Evolutionary conservation across 2,888 invertebrate genomes (phyloP).

Genomic region (Vannuccia rotundouncinata): DNA sequence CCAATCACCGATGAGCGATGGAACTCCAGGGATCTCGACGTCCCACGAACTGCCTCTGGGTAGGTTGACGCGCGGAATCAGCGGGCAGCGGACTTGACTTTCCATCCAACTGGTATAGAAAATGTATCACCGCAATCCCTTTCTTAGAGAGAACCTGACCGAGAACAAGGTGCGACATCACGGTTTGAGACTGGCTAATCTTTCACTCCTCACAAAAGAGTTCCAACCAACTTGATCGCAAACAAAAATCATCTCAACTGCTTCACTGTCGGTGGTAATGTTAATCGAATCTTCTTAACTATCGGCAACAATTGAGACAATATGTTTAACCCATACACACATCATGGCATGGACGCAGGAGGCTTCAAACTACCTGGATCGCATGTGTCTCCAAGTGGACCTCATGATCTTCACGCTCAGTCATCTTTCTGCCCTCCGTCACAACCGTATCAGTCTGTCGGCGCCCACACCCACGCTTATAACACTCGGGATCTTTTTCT

Average conservation of each 20-base stretch:
- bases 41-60: slow-evolving; percentile 9
- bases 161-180: background rate
- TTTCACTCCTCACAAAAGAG: background rate
- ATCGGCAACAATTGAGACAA: background rate
- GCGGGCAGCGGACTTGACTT: slow-evolving; percentile 23
- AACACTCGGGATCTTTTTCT: slow-evolving; percentile 49
- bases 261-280: background rate
- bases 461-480: slow-evolving; percentile 57
- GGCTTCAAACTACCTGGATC: slow-evolving; percentile 17
- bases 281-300: background rate
- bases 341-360: slow-evolving; percentile 29
- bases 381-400: background rate
- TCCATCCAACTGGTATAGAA: background rate
- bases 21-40: background rate
- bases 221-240: too few relatives aligned
- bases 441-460: slow-evolving; percentile 44
- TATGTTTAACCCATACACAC: slow-evolving; percentile 30
- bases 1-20: background rate
- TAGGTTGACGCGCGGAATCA: slow-evolving; percentile 16
- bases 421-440: slow-evolving; percentile 19
- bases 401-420: slow-evolving; percentile 22
- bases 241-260: background rate
- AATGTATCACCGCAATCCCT: background rate
- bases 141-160: background rate
- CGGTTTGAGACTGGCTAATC: background rate